phyloP scores from a whole-genome alignment of 2,888 invertebrate species.

The Eupithecia subfuscata region DNA sequence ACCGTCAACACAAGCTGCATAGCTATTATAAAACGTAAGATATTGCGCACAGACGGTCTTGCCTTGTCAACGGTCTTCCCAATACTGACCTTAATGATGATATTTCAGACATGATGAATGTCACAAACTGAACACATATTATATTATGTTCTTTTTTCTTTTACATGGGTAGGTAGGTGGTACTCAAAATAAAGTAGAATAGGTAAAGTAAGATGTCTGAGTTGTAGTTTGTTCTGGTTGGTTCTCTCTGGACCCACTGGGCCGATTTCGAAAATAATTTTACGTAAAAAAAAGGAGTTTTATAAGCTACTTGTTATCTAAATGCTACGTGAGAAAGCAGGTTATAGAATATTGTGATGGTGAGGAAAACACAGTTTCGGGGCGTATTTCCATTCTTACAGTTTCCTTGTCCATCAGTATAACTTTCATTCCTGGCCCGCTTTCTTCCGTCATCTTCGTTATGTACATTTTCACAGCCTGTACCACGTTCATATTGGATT shows the following conservation, averaged over 20 bases:
- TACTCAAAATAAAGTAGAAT: neutral
- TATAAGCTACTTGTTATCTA: neutral
- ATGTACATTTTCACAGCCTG: slow-evolving; percentile 96
- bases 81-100: no score
- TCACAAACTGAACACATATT: neutral
- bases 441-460: slow-evolving; percentile 98
- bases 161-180: neutral
- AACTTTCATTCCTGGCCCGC: slow-evolving; percentile 99
- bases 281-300: neutral
- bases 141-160: neutral
- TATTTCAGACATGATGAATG: neutral
- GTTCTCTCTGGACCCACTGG: neutral
- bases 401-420: slow-evolving; percentile 99
- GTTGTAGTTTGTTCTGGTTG: neutral
- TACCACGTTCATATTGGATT: slow-evolving; percentile 93
- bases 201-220: neutral
- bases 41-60: no score
- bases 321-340: neutral
- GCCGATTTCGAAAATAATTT: neutral
- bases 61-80: no score
- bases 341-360: neutral
- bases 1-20: no score
- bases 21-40: no score
- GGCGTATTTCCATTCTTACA: slow-evolving; percentile 77
- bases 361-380: neutral